These are phyloP conservation scores for Sebastes glaucus DNA, from an alignment of 2,797 vertebrate genomes.

Conservation along the genomic window DNA sequence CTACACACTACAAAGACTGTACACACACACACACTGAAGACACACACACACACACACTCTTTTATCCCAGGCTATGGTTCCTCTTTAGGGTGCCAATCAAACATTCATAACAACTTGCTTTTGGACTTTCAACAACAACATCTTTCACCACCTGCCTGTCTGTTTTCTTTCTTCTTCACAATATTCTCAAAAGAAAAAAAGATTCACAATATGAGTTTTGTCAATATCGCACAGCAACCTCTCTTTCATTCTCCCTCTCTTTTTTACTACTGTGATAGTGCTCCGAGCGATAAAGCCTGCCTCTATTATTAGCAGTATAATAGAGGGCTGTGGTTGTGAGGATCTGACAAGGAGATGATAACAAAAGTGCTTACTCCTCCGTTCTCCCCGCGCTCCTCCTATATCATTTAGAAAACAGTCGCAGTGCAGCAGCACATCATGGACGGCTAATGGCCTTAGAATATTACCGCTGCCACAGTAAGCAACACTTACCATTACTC, in stretches of 20 bases:
- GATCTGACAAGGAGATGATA: conserved; percentile 78
- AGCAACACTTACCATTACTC: conserved; percentile 67
- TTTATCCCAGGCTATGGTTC: conserved; percentile 22
- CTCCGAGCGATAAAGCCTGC: conserved; percentile 62
- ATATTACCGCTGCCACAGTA: conserved; percentile 67
- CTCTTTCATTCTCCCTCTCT: conserved; percentile 45
- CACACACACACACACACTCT: neutral
- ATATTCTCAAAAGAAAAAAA: conserved; percentile 8
- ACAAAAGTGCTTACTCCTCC: conserved; percentile 76
- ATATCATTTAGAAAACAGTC: conserved; percentile 75
- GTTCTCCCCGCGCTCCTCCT: conserved; percentile 57
- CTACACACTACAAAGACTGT: conserved; percentile 23
- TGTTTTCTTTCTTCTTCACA: conserved; percentile 36
- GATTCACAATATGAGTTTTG: conserved; percentile 51
- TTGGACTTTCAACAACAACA: conserved; percentile 40
- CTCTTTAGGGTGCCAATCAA: conserved; percentile 48
- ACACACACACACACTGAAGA: neutral
- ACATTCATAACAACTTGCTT: conserved; percentile 47
- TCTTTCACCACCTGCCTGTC: conserved; percentile 30
- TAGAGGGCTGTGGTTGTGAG: conserved; percentile 64
- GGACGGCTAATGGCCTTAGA: conserved; percentile 66
- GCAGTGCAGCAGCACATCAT: conserved; percentile 62
- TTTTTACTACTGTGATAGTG: conserved; percentile 44
- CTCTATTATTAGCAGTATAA: conserved; percentile 76
- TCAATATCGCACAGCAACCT: conserved; percentile 50